Percentiles rank a stretch among this genome's conserved stretches.
Evolutionary conservation across 2,797 vertebrate genomes (phyloP).

Genomic region (Alca torda): DNA sequence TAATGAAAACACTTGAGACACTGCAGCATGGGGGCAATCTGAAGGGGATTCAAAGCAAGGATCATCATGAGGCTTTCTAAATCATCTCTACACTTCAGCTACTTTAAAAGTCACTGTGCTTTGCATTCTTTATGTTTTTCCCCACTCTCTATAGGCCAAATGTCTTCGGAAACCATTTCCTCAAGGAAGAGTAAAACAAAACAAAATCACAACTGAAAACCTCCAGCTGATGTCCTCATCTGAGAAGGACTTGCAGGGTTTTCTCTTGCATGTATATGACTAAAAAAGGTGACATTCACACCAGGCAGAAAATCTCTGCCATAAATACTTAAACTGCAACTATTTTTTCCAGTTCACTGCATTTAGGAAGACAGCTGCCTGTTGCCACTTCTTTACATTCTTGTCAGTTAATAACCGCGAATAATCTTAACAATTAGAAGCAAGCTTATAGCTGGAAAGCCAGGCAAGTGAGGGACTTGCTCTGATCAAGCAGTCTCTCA

Average conservation of each 20-base stretch:
- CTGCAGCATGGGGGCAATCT: neutral
- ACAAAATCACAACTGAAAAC: neutral
- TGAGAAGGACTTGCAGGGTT: neutral
- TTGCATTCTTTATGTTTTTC: neutral
- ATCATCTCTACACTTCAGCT: neutral
- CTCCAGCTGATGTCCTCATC: neutral
- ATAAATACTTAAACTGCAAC: neutral
- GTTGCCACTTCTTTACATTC: slow-evolving; percentile 6
- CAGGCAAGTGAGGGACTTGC: neutral
- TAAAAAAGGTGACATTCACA: neutral
- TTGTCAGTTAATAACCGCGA: neutral
- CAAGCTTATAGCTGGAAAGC: neutral
- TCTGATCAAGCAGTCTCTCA: neutral
- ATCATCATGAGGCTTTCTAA: neutral
- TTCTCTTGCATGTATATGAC: neutral
- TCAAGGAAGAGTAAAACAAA: neutral
- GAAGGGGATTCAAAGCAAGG: neutral
- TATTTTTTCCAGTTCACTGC: neutral
- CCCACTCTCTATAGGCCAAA: neutral
- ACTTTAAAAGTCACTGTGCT: neutral
- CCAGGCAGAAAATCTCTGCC: neutral
- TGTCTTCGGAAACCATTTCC: neutral
- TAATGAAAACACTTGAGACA: neutral
- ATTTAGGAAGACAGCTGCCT: neutral
- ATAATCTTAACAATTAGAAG: slow-evolving; percentile 28